Evolutionary conservation across 37 sponge, comb jelly and placozoan species (phyloP).

Genomic region (Cliona cf. orientalis): DNA sequence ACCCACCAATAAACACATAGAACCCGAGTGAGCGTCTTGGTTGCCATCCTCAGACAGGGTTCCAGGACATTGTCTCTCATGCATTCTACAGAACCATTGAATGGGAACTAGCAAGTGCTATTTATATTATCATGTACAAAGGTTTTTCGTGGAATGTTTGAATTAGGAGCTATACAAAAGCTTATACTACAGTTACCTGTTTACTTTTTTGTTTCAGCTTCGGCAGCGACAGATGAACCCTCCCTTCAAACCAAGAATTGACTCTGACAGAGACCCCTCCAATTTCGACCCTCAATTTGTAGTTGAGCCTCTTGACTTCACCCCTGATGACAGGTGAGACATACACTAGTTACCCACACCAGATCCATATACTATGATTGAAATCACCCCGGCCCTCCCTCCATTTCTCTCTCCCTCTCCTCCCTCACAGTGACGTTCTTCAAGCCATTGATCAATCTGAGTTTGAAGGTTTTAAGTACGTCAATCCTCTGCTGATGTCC

Average conservation of each 20-base stretch:
- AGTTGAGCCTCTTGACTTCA: constrained; percentile 84
- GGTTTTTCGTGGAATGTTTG: too few species aligned
- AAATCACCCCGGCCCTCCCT: too few species aligned
- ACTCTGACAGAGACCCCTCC: constrained; percentile 81
- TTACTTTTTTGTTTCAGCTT: too few species aligned
- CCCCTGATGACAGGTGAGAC: constrained; percentile 94
- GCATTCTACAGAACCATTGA: constrained; percentile 93
- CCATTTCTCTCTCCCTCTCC: too few species aligned
- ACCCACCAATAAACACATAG: constrained; percentile 26
- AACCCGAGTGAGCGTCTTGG: constrained; percentile 88
- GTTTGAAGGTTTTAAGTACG: constrained; percentile 98
- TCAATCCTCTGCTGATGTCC: constrained; percentile 95
- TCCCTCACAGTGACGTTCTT: constrained; percentile 53
- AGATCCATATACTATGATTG: too few species aligned
- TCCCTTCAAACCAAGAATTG: constrained; percentile 92
- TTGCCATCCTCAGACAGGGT: constrained; percentile 92
- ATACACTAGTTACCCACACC: too few species aligned
- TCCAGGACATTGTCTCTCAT: constrained; percentile 82
- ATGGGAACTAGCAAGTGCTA: constrained; percentile 87
- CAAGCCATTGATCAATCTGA: constrained; percentile 91
- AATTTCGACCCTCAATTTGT: constrained; percentile 97
- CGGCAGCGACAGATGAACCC: constrained; percentile 82
- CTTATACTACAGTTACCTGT: too few species aligned
- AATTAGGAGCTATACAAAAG: too few species aligned
- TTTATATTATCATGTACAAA: too few species aligned